Evolutionary conservation across 1,140 invertebrate genomes (phyloP), one percentile per base, ranked within the genome.

Genomic region (Drosophila ohnishii): DNA sequence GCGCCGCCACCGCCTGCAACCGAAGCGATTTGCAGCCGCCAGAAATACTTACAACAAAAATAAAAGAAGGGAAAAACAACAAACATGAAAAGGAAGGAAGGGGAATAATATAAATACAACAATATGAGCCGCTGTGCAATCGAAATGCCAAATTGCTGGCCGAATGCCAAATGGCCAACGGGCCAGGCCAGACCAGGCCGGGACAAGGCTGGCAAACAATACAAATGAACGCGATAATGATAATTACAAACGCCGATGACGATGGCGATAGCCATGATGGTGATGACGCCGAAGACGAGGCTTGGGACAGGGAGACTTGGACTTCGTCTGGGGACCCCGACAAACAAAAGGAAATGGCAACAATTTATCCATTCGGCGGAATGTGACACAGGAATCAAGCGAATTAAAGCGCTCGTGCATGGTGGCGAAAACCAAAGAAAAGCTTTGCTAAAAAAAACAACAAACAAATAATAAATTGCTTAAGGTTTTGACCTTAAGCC

Each of bases 81-180:
- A 47, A 39, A 39, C 34, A 39, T 5, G 13, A 13, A 19, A 30
- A 1, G 13, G 3, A 5, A 28, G 16, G 16, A 8, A 16, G 6
- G 14, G 28, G 16, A 30, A 28, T 42, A 71, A 72, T 35, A 72
- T 42, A 50, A 71, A 71, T 71, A 57, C 55, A 77, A 78, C 48
- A 55, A 73, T 67, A 67, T 82, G 67, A 82, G 69, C 65, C 51
- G 25, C 67, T 71, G 72, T 84, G 84, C 76, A 84, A 88, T 84
- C 77, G 76, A 87, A 87, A 88, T 84, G 85, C 80, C 84, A 89
- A 88, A 80, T 84, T 84, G 73, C 84, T 87, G 83, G 83, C 69
- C 83, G 53, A 84, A 74, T 77, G 83, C 83, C 83, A 87, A 87
- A 88, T 87, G 84, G 63, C 83, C 82, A 87, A 64, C 57, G 57